A percentile compares a stretch with the other conserved stretches of the same genome.
Evolutionary conservation across 2,797 vertebrate species (phyloP).

Genomic region (Lepilemur ruficaudatus): DNA sequence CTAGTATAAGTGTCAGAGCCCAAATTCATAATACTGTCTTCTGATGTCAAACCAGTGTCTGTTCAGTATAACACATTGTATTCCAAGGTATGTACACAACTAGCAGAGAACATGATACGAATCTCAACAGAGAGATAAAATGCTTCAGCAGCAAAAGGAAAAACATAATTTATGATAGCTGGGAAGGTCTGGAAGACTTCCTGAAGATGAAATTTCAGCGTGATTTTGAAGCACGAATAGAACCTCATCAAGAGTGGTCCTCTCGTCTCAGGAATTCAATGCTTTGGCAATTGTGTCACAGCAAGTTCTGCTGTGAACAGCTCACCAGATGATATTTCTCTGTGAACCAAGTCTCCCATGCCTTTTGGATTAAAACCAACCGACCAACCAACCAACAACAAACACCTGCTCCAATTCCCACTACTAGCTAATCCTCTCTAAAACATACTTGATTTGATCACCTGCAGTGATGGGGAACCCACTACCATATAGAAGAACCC

Average conservation of each 20-base stretch:
- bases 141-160: background rate
- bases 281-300: background rate
- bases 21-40: slow-evolving; percentile 2
- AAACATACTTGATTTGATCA: background rate
- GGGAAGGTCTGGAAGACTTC: background rate
- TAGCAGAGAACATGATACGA: background rate
- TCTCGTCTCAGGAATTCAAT: background rate
- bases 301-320: background rate
- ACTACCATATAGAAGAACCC: background rate
- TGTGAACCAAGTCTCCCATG: background rate
- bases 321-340: background rate
- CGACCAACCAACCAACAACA: background rate
- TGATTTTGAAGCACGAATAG: background rate
- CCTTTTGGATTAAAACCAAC: background rate
- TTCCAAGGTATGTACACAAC: background rate
- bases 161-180: background rate
- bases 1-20: background rate
- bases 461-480: background rate
- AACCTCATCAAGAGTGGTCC: background rate
- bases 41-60: background rate
- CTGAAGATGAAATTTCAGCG: background rate
- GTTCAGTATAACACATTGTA: background rate
- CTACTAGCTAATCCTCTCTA: background rate
- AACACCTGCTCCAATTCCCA: background rate
- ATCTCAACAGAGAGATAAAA: background rate